Evolutionary conservation across 2,888 invertebrate species (phyloP).

Genomic region (Panopea generosa): DNA sequence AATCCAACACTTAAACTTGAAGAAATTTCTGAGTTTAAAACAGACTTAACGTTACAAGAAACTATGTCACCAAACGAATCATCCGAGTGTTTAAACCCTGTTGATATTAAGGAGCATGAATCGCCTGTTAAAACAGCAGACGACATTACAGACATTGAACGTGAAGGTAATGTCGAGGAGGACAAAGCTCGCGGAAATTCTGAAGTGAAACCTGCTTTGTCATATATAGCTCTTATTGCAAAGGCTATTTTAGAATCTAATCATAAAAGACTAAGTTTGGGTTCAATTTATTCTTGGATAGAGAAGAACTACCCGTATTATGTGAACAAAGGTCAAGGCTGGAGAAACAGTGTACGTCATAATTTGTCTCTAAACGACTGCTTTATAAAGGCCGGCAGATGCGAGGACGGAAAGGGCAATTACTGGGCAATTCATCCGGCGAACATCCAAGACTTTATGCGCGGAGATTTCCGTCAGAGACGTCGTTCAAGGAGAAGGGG

Average conservation of each 20-base stretch:
- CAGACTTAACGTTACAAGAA: slow-evolving; percentile 57
- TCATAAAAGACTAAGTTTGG: slow-evolving; percentile 81
- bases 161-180: slow-evolving; percentile 57
- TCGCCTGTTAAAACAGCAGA: slow-evolving; percentile 42
- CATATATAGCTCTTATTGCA: slow-evolving; percentile 84
- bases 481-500: slow-evolving; percentile 77
- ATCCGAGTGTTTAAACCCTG: slow-evolving; percentile 48
- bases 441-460: slow-evolving; percentile 81
- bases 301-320: slow-evolving; percentile 83
- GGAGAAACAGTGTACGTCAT: slow-evolving; percentile 84
- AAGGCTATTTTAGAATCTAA: slow-evolving; percentile 82
- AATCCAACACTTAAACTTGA: slow-evolving; percentile 42
- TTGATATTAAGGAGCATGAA: slow-evolving; percentile 56
- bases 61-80: slow-evolving; percentile 58
- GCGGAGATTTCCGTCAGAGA: slow-evolving; percentile 82
- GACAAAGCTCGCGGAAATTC: slow-evolving; percentile 71
- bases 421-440: slow-evolving; percentile 84
- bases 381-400: slow-evolving; percentile 81
- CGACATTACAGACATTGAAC: slow-evolving; percentile 10
- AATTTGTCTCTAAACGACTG: slow-evolving; percentile 84
- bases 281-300: slow-evolving; percentile 84
- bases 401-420: slow-evolving; percentile 83
- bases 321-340: slow-evolving; percentile 81
- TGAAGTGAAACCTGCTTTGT: slow-evolving; percentile 81
- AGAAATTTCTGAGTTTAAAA: slow-evolving; percentile 60